A percentile compares a stretch with the other conserved stretches of the same genome.
These are phyloP conservation scores for Drosophila neonasuta DNA, from an alignment of 2,888 invertebrate species.

Conservation along the genomic window DNA sequence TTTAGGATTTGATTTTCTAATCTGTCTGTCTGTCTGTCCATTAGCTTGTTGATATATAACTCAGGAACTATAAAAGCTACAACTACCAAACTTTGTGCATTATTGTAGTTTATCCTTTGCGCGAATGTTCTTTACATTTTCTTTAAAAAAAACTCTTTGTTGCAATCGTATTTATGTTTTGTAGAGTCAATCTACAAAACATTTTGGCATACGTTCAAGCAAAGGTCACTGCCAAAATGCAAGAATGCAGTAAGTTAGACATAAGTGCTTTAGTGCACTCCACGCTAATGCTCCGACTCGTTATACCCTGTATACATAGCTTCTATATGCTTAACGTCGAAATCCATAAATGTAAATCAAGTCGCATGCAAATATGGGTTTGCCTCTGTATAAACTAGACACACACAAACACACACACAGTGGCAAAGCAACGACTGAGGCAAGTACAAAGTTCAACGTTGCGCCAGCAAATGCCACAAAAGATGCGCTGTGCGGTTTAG, in stretches of 20 bases:
- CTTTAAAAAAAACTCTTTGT: no score
- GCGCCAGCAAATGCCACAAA: constrained; percentile 54
- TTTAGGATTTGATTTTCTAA: no score
- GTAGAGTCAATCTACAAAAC: no score
- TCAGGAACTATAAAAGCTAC: no score
- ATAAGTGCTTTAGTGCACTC: not conserved
- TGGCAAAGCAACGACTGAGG: not conserved
- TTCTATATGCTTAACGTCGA: constrained; percentile 6
- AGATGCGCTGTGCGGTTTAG: constrained; percentile 55
- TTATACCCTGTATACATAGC: not conserved
- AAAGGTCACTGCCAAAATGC: not conserved
- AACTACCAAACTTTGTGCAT: no score
- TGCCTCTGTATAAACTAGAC: not conserved
- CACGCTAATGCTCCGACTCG: not conserved
- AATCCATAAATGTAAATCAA: constrained; percentile 54
- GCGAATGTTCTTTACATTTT: no score
- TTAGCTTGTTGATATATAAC: no score
- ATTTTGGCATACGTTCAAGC: no score
- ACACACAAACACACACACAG: constrained; percentile 3
- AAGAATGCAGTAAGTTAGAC: not conserved
- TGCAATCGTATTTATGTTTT: not conserved
- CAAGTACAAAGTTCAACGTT: constrained; percentile 28
- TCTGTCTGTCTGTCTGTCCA: no score
- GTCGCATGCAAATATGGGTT: constrained; percentile 52
- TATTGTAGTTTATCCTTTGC: no score